Evolutionary conservation across 2,797 vertebrate genomes (phyloP).

Genomic region (Intellagama lesueurii): DNA sequence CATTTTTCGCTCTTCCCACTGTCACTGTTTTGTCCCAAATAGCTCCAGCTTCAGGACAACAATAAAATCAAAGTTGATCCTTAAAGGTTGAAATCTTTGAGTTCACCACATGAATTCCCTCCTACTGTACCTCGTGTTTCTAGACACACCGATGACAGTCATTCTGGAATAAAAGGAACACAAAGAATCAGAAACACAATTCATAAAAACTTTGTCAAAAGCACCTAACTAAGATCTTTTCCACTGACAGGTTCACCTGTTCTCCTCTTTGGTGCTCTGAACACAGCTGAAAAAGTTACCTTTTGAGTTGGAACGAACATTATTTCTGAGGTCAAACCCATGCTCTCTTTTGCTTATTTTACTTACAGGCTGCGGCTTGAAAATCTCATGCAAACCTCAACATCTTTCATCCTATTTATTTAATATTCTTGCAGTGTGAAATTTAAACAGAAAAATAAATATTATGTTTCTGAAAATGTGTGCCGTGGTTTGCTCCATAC

Average conservation of each 20-base stretch:
- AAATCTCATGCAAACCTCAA: slow-evolving; percentile 1
- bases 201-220: background rate
- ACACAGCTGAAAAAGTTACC: slow-evolving; percentile 43
- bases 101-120: too few species aligned
- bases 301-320: slow-evolving; percentile 35
- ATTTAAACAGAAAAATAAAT: slow-evolving; percentile 61
- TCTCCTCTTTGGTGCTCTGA: slow-evolving; percentile 40
- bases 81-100: too few species aligned
- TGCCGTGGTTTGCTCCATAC: slow-evolving; percentile 36
- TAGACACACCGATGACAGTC: background rate
- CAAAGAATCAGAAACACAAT: slow-evolving; percentile 12
- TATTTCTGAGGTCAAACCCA: slow-evolving; percentile 34
- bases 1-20: too few species aligned
- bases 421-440: slow-evolving; percentile 66
- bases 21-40: too few species aligned
- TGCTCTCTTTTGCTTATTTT: slow-evolving; percentile 58
- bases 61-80: too few species aligned
- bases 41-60: too few species aligned
- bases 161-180: background rate
- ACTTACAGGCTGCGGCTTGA: slow-evolving; percentile 40
- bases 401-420: slow-evolving; percentile 64
- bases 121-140: background rate
- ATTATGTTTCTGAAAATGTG: slow-evolving; percentile 47
- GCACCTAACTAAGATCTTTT: slow-evolving; percentile 12
- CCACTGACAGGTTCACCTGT: background rate